Conservation (phyloP, 2,113 vertebrate species). For the Gobiocypris rarus region DNA sequence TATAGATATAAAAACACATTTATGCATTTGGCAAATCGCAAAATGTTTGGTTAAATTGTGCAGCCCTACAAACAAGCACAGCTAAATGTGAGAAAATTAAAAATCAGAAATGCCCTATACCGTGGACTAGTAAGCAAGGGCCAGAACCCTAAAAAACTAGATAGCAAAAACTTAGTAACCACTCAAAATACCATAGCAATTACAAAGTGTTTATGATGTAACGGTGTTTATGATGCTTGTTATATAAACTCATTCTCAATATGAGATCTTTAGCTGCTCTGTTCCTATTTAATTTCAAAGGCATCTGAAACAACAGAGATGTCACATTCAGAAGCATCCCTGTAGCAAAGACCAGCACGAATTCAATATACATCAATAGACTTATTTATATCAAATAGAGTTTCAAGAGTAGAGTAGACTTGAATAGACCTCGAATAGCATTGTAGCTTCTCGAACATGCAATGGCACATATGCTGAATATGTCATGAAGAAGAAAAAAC, state of each 20-base stretch:
- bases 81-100: no score
- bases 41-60: no score
- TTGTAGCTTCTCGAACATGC: neutral
- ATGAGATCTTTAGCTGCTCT: neutral
- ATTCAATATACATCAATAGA: neutral
- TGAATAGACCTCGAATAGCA: neutral
- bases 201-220: no score
- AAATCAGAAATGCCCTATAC: no score
- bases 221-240: neutral
- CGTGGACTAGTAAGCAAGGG: no score
- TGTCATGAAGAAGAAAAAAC: neutral
- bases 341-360: neutral
- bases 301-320: neutral
- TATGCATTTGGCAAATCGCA: no score
- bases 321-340: neutral
- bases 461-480: neutral
- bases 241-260: neutral
- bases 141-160: no score
- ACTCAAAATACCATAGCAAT: neutral
- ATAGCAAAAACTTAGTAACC: no score
- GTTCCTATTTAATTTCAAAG: neutral
- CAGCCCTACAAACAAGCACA: no score
- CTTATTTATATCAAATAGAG: neutral
- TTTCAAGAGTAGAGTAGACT: neutral
- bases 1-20: no score